phyloP scores from a whole-genome alignment of 2,797 vertebrate species.

The Amazona finschi region DNA sequence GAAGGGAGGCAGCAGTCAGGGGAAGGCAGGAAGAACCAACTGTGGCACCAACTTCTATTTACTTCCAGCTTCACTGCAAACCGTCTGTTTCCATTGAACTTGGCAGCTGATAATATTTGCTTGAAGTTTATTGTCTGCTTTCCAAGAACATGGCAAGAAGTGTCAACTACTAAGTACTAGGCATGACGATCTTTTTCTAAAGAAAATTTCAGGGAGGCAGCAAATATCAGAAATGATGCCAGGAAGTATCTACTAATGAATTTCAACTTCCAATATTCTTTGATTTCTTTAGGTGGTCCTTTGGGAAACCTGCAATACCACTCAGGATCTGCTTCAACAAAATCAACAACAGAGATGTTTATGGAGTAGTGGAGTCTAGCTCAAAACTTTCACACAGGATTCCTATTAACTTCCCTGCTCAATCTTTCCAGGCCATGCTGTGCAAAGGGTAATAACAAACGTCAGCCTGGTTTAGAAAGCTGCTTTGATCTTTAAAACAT shows the following conservation, averaged over 20 bases:
- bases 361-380: background rate
- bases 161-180: conserved; percentile 29
- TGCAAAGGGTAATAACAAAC: background rate
- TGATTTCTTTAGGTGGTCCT: background rate
- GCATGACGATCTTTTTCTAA: background rate
- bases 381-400: background rate
- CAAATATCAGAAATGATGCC: conserved; percentile 17
- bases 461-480: background rate
- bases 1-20: background rate
- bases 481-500: background rate
- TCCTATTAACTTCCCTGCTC: background rate
- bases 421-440: background rate
- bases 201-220: conserved; percentile 20
- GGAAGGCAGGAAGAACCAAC: conserved; percentile 3
- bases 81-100: conserved; percentile 50
- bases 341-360: background rate
- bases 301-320: background rate
- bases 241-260: background rate
- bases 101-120: conserved; percentile 55
- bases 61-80: conserved; percentile 38
- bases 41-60: conserved; percentile 50
- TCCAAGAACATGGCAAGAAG: conserved; percentile 55
- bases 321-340: background rate
- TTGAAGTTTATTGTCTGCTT: conserved; percentile 59
- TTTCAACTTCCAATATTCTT: background rate